A percentile compares a stretch with the other conserved stretches of the same genome.
phyloP scores from a whole-genome alignment of 2,888 invertebrate genomes.

The Macrosiphum euphorbiae region DNA sequence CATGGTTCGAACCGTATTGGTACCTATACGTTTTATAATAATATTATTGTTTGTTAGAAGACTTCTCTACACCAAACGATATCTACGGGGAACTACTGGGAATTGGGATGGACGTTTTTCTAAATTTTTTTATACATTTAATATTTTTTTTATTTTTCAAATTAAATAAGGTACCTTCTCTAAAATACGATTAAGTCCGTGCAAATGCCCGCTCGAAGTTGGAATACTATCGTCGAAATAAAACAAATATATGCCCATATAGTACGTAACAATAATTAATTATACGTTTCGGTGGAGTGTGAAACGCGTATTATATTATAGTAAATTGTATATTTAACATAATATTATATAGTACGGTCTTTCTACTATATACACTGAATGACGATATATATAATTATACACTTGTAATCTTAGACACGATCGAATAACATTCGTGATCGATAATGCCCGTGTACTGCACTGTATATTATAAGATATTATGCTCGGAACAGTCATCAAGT shows the following conservation, averaged over 20 bases:
- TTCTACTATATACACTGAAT: not conserved
- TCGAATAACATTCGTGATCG: slow-evolving; percentile 23
- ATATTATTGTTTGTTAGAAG: not conserved
- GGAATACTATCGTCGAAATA: not conserved
- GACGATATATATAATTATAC: not conserved
- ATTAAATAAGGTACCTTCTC: not conserved
- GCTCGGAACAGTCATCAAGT: slow-evolving; percentile 30
- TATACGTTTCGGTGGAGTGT: not conserved
- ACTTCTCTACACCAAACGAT: not conserved
- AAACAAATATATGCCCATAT: not conserved
- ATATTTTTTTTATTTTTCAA: not conserved
- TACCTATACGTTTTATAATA: not conserved
- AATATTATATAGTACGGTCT: not conserved
- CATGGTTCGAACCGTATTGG: not conserved
- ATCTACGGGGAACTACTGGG: no score
- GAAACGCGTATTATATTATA: not conserved
- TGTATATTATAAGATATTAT: slow-evolving; percentile 9
- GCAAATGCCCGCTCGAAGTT: not conserved
- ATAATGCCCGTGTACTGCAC: not conserved
- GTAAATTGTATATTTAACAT: not conserved
- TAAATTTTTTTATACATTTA: not conserved
- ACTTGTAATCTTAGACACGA: slow-evolving; percentile 35
- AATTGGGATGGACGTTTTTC: not conserved
- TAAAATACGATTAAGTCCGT: not conserved
- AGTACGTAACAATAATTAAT: not conserved